Evolutionary conservation across 2,113 vertebrate genomes (phyloP), one percentile per base, ranked within the genome.

Genomic region (Diphyllodes magnificus): DNA sequence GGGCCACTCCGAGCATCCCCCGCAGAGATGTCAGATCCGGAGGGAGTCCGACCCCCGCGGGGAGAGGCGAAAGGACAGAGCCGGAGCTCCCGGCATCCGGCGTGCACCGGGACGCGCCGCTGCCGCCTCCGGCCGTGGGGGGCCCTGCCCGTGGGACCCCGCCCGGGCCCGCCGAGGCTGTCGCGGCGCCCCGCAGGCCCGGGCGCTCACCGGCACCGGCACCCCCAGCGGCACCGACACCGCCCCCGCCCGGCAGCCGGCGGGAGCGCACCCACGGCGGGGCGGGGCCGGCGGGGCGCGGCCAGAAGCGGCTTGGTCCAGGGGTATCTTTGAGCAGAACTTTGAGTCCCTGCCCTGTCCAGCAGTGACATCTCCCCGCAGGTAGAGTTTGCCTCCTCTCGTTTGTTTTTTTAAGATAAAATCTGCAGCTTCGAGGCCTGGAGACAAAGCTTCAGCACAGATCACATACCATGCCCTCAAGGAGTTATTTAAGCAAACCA

Each of bases 21-120:
- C 18, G 57, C 56, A 6, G 75, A 27, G 30, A 3, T 10, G n/a
- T 1, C 30, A 1, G 50, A 3, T 1, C 18, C 69, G 50, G 24
- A 13, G n/a, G 17, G 31, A 11, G 4, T 4, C 44, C 5, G 37
- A 12, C 1, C 22, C 22, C 63, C 31, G 44, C 21, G 35, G 66
- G 31, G 50, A 13, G 49, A 8, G 14, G 42, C 30, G 9, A 3
- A 12, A 40, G 75, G 25, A 31, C 42, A 10, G 30, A 23, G 56
- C 5, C 31, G 1, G 49, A 50, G 54, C 27, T 39, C 15, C 51
- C 28, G 0, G n/a, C 30, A 8, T 27, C 42, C 33, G 51, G 16
- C 25, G 40, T 3, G 18, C 15, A 44, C 54, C 40, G 40, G 28
- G 22, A 53, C 24, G 24, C 20, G 51, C 44, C 37, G 59, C 61